Percentiles rank a stretch among this genome's conserved stretches.
Conservation (phyloP, 37 sponge, comb jelly and placozoan species). For the Spongia lamella region DNA sequence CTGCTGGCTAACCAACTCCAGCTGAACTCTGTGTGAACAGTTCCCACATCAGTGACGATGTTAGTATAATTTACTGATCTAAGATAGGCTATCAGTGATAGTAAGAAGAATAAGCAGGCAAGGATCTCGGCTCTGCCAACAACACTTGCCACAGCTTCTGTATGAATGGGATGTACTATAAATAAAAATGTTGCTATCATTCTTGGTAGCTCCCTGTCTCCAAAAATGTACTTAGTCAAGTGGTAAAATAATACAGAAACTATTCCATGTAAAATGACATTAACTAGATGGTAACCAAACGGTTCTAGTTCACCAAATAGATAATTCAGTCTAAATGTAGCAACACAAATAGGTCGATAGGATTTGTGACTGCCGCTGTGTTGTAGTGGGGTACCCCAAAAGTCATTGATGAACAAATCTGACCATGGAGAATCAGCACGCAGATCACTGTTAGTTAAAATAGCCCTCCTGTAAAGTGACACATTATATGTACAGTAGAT, state of each 20-base stretch:
- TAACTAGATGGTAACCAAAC: slow-evolving; percentile 75
- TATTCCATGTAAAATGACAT: slow-evolving; percentile 63
- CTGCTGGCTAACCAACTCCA: slow-evolving; percentile 6
- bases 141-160: slow-evolving; percentile 87
- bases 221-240: slow-evolving; percentile 7
- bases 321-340: slow-evolving; percentile 47
- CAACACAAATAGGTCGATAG: slow-evolving; percentile 45
- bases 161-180: slow-evolving; percentile 88
- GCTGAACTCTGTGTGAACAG: not conserved
- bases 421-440: slow-evolving; percentile 21
- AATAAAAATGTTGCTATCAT: slow-evolving; percentile 67
- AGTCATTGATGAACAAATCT: slow-evolving; percentile 46
- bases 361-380: slow-evolving; percentile 57
- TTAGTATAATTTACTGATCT: not conserved
- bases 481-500: too few relatives aligned
- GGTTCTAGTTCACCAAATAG: slow-evolving; percentile 56
- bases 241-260: slow-evolving; percentile 50
- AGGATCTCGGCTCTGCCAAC: slow-evolving; percentile 88
- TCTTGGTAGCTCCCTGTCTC: not conserved
- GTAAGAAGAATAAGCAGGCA: slow-evolving; percentile 69
- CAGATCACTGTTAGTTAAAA: slow-evolving; percentile 32
- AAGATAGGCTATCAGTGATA: slow-evolving; percentile 52
- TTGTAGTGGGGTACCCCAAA: slow-evolving; percentile 52
- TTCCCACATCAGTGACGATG: not conserved
- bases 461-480: slow-evolving; percentile 30